Percentiles rank a stretch among this genome's conserved stretches.
These are phyloP conservation scores for Oligia latruncula DNA, from an alignment of 2,888 invertebrate species.

Conservation along the genomic window DNA sequence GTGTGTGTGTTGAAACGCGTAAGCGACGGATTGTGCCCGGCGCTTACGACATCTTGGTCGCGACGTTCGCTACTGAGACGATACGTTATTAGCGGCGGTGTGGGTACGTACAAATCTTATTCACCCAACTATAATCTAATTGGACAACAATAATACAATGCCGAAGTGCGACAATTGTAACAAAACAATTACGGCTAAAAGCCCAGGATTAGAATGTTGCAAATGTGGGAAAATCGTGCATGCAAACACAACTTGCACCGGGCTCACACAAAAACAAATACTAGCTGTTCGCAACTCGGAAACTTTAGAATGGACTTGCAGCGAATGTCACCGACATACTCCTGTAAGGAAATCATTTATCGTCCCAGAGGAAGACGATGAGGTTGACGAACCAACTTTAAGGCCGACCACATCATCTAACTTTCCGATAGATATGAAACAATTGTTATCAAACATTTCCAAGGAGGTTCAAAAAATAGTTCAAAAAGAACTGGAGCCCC, in stretches of 20 bases:
- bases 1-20: no score
- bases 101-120: no score
- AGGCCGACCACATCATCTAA: background rate
- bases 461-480: background rate
- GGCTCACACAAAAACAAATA: slow-evolving; percentile 6
- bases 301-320: slow-evolving; percentile 6
- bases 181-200: no score
- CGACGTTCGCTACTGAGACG: no score
- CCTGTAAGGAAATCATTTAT: slow-evolving; percentile 6
- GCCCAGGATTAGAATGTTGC: no score
- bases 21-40: no score
- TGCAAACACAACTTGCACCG: background rate
- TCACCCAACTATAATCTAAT: no score
- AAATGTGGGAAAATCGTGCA: background rate
- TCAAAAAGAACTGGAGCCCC: background rate
- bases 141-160: no score
- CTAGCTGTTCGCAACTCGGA: background rate
- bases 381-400: background rate
- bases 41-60: no score
- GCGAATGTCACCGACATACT: slow-evolving; percentile 3
- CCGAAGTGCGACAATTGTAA: no score
- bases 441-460: no score
- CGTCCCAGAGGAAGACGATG: slow-evolving; percentile 4
- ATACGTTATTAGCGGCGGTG: no score
- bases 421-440: background rate